Conservation (phyloP, 1,140 invertebrate species). For the Batillaria attramentaria region DNA sequence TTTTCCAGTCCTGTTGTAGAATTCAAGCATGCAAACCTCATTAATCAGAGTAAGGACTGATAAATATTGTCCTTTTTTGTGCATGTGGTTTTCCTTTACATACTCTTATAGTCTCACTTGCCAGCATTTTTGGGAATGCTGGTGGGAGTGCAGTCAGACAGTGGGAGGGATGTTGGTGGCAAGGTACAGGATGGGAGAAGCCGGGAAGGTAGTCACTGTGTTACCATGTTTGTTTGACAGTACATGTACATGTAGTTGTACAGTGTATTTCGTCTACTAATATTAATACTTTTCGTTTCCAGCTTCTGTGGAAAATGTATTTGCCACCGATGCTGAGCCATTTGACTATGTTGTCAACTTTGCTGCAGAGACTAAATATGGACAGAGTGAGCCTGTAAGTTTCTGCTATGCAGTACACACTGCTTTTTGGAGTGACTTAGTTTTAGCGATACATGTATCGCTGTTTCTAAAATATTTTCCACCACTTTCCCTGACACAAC, state of each 20-base stretch:
- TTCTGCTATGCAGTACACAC: too few species aligned
- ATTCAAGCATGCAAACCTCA: constrained; percentile 92
- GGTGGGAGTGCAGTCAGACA: not conserved
- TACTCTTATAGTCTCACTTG: not conserved
- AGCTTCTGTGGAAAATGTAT: constrained; percentile 77
- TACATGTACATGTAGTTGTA: not conserved
- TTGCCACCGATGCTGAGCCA: constrained; percentile 75
- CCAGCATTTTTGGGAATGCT: not conserved
- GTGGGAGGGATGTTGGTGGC: not conserved
- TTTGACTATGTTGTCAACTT: constrained; percentile 91
- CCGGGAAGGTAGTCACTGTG: not conserved
- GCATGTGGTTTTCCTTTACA: not conserved
- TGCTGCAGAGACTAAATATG: constrained; percentile 90
- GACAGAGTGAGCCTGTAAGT: constrained; percentile 83
- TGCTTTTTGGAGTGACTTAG: too few species aligned
- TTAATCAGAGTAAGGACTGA: constrained; percentile 82
- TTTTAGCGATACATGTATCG: not conserved
- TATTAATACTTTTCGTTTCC: constrained; percentile 12
- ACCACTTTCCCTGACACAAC: too few species aligned
- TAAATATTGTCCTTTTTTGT: not conserved
- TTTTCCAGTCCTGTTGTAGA: constrained; percentile 85
- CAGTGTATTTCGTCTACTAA: not conserved
- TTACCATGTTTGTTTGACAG: not conserved
- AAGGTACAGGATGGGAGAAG: not conserved
- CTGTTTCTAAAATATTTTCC: not conserved